Base-by-base conservation (phyloP, 2,888 invertebrate genomes). In the Pinctada fucata region DNA sequence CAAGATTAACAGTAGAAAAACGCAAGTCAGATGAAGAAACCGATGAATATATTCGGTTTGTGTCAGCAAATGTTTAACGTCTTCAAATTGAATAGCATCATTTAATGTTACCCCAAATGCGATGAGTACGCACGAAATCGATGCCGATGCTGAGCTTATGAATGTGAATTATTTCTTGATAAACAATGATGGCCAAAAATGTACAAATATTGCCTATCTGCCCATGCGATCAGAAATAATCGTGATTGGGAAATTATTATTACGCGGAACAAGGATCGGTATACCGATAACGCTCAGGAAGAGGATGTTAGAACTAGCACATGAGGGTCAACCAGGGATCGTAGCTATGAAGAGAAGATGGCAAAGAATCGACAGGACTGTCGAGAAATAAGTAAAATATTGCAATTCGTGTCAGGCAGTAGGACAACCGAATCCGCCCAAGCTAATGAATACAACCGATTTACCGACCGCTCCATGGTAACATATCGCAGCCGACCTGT, bases 401-500 rank as follows among this genome's bases (percentile, higher is more conserved):
- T 83, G 76, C 72, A 67, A 79, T 74, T 78, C 81, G 8, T 83
- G 81, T 72, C 83, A 83, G 70, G 74, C 81, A 10, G 75, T 75
- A 2, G 16, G 49, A 49, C 45, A 8, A 67, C 31, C 65, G 16
- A 3, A 67, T 63, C 70, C 75, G 10, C 82, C 80, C 58, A 80
- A 82, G 72, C 84, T 82, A 16, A 50, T 86, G 65, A 48, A 50
- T 3, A 67, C 63, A n/a, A 83, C 82, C 13, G 49, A 65, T 10
- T 76, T 82, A 48, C 83, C 82, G 31, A 64, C 72, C 6, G 77
- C 72, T 47, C 85, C 82, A 10, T 86, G 83, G 83, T 79, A 85
- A 67, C 63, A 87, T 64, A 47, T 85, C 3, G 81, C 84, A 2
- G 70, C 72, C n/a, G 84, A 87, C 31, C 10, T 52, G 58, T n/a